These are phyloP conservation scores for Platanista minor DNA, from an alignment of 2,113 vertebrate species.

Conservation along the genomic window DNA sequence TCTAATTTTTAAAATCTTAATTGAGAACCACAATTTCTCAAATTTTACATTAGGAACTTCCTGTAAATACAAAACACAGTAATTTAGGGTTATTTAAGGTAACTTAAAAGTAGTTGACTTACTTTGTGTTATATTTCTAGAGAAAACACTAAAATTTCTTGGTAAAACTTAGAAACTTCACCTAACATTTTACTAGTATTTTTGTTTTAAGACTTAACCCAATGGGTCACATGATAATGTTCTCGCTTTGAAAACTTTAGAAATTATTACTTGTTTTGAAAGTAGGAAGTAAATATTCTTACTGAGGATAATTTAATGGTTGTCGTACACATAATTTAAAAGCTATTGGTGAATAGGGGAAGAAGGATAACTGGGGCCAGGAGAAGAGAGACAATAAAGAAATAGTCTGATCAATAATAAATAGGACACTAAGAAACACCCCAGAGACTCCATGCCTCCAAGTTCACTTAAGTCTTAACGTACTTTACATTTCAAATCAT, in stretches of 20 bases:
- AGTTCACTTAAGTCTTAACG: conserved; percentile 85
- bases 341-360: background rate
- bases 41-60: background rate
- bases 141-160: background rate
- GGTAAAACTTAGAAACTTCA: background rate
- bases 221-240: background rate
- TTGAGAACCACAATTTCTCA: background rate
- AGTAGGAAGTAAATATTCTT: background rate
- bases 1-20: background rate
- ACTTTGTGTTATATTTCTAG: background rate
- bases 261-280: background rate
- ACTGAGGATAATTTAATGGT: background rate
- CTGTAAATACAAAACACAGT: background rate
- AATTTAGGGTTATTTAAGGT: background rate
- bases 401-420: conserved; percentile 79
- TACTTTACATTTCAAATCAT: conserved; percentile 89
- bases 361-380: conserved; percentile 61
- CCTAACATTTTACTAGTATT: background rate
- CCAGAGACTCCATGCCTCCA: conserved; percentile 78
- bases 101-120: background rate
- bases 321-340: conserved; percentile 43
- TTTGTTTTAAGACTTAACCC: background rate
- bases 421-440: conserved; percentile 78
- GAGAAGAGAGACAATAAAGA: conserved; percentile 59
- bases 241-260: background rate